Evolutionary conservation across 2,113 vertebrate species (phyloP), one percentile per base, ranked within the genome.

Genomic region (Mustela lutreola): DNA sequence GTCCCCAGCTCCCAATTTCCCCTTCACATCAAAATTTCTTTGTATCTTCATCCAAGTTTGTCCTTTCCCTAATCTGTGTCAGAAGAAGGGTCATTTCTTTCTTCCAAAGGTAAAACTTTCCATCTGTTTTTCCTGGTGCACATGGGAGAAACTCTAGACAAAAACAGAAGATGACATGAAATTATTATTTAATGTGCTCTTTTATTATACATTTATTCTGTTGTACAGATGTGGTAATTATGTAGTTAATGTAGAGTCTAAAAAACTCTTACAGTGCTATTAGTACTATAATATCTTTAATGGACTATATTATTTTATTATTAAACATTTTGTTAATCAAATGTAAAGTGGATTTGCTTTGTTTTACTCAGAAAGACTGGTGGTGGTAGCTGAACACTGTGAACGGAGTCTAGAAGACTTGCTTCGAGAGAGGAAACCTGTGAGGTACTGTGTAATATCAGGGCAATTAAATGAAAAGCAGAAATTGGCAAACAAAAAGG

Each of bases 341-440:
- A 75, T 95, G 26, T 94, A 85, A 96, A 95, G 50, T 95, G 7
- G 0, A 45, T 92, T 97, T 96, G 28, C 39, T 94, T 73, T 97
- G 5, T 91, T 79, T 31, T 4, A 65, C 98, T 94, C 97, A 99
- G 99, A 99, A 97, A 99, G 99, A 42, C 99, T 99, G 89, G 99
- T 99, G 96, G 99, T 99, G 88, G 99, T 99, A 1, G 99, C 99
- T 81, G 99, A 99, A 92, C 99, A 99, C 97, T 99, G 99, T 98
- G 99, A 99, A 91, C 99, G 80, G 94, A 99, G 99, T 95, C 98
- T 99, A 88, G 99, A 99, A 98, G 99, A 99, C 95, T 98, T 99
- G 96, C 99, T 99, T 62, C 99, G 99, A 97, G 99, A 99, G 86
- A 98, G 99, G 71, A 99, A 99, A 92, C 98, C 99, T 53, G 98